Conservation (phyloP, 2,888 invertebrate species). For the Lepas anatifera region DNA sequence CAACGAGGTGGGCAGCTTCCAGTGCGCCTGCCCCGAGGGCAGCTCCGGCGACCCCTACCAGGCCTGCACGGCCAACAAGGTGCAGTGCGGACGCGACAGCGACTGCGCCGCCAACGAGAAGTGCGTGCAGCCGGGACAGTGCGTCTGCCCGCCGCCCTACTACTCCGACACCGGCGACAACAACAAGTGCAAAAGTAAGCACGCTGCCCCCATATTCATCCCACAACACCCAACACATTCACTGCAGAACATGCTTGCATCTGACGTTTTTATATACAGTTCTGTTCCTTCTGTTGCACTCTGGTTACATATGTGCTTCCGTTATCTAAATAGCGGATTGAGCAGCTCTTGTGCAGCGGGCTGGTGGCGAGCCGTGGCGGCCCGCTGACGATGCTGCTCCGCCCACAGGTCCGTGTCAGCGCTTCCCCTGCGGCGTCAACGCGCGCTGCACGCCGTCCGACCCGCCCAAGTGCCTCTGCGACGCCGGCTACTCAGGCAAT, state of each 20-base stretch:
- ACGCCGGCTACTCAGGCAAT: conserved; percentile 73
- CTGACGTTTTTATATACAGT: too few relatives aligned
- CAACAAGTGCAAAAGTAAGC: conserved; percentile 68
- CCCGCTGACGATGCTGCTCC: too few relatives aligned
- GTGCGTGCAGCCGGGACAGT: conserved; percentile 82
- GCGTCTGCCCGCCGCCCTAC: conserved; percentile 81
- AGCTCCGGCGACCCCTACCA: conserved; percentile 72
- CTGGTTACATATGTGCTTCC: too few relatives aligned
- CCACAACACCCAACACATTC: too few relatives aligned
- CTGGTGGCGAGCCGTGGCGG: too few relatives aligned
- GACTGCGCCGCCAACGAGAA: conserved; percentile 79
- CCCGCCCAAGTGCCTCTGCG: conserved; percentile 76
- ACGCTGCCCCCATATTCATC: too few relatives aligned
- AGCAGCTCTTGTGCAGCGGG: too few relatives aligned
- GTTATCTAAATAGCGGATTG: too few relatives aligned
- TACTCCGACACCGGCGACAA: conserved; percentile 68
- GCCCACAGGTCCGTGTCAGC: conserved; percentile 58
- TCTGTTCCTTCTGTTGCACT: too few relatives aligned
- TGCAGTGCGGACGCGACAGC: conserved; percentile 64
- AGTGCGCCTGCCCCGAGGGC: conserved; percentile 71
- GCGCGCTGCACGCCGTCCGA: conserved; percentile 79
- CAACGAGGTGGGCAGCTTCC: conserved; percentile 62
- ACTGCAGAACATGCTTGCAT: too few relatives aligned
- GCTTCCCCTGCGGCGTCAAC: conserved; percentile 78
- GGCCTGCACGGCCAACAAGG: conserved; percentile 71